Percentiles rank a stretch among this genome's conserved stretches.
These are phyloP conservation scores for Cryptus armator DNA, from an alignment of 2,888 invertebrate genomes.

Conservation along the genomic window DNA sequence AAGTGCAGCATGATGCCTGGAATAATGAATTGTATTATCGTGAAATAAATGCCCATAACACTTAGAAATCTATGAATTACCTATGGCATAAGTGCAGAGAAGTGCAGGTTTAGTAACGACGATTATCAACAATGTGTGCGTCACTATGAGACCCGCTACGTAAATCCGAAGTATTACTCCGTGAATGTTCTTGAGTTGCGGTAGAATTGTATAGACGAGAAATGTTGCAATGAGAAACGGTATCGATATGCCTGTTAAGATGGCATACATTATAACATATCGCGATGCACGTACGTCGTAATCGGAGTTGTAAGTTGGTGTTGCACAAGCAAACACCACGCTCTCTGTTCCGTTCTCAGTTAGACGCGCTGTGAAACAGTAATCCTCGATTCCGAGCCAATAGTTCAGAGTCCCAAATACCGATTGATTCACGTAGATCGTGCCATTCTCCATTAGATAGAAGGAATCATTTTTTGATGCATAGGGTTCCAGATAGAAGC, in stretches of 20 bases:
- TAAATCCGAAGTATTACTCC: constrained; percentile 90
- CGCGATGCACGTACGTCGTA: neutral
- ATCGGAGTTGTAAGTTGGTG: neutral
- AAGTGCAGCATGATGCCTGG: constrained; percentile 91
- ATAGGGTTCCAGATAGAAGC: neutral
- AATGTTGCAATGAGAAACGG: constrained; percentile 90
- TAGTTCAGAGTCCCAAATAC: neutral
- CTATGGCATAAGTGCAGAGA: neutral
- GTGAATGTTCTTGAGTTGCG: constrained; percentile 89
- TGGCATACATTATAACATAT: neutral
- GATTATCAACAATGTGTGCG: too few species aligned
- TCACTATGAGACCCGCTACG: constrained; percentile 87
- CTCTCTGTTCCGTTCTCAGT: neutral
- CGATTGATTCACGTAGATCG: neutral
- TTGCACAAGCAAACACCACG: neutral
- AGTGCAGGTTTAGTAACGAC: neutral
- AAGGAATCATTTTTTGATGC: neutral
- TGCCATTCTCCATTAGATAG: neutral
- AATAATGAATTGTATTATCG: neutral
- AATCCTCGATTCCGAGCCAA: constrained; percentile 1
- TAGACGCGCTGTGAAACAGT: neutral
- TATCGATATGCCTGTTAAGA: constrained; percentile 77
- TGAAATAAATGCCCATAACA: neutral
- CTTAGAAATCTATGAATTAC: constrained; percentile 90
- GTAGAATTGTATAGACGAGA: constrained; percentile 89